A percentile compares a stretch with the other conserved stretches of the same genome.
These are phyloP conservation scores for Rhodeus uyekii DNA, from an alignment of 2,797 vertebrate genomes.

Conservation along the genomic window DNA sequence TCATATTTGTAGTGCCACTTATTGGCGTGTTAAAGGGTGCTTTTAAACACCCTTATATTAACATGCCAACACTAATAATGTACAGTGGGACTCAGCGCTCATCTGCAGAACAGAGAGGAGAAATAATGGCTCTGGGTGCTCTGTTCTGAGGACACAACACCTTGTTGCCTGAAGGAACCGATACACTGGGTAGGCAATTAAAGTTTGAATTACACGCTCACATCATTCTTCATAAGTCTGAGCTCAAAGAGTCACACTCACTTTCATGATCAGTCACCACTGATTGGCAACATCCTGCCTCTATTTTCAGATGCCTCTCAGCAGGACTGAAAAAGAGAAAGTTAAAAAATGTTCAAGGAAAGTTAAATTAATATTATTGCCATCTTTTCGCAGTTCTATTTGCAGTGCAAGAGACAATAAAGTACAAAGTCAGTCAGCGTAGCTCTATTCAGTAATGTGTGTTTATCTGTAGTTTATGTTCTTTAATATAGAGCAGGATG, in stretches of 20 bases:
- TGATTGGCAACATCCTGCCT: constrained; percentile 1
- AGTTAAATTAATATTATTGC: constrained; percentile 38
- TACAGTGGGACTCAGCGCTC: not conserved
- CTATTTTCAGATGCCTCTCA: constrained; percentile 32
- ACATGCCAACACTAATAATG: constrained; percentile 38
- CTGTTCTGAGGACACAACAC: constrained; percentile 31
- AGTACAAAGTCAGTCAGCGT: not conserved
- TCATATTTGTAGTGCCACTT: constrained; percentile 13
- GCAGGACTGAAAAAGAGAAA: constrained; percentile 6
- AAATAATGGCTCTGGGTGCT: constrained; percentile 36
- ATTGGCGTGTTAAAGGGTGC: constrained; percentile 1
- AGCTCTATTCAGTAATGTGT: not conserved
- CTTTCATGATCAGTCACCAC: constrained; percentile 43
- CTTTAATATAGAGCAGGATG: not conserved
- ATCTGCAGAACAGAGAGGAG: constrained; percentile 29
- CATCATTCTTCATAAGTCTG: constrained; percentile 15
- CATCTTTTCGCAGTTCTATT: not conserved
- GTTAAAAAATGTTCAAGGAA: constrained; percentile 14
- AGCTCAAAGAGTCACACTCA: constrained; percentile 19
- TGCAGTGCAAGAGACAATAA: not conserved
- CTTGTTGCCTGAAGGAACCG: constrained; percentile 44
- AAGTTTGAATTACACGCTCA: constrained; percentile 40
- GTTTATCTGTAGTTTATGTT: not conserved
- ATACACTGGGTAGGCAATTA: constrained; percentile 42
- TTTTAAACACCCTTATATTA: constrained; percentile 32